Evolutionary conservation across 2,113 vertebrate genomes (phyloP).

Genomic region (Agapornis roseicollis): DNA sequence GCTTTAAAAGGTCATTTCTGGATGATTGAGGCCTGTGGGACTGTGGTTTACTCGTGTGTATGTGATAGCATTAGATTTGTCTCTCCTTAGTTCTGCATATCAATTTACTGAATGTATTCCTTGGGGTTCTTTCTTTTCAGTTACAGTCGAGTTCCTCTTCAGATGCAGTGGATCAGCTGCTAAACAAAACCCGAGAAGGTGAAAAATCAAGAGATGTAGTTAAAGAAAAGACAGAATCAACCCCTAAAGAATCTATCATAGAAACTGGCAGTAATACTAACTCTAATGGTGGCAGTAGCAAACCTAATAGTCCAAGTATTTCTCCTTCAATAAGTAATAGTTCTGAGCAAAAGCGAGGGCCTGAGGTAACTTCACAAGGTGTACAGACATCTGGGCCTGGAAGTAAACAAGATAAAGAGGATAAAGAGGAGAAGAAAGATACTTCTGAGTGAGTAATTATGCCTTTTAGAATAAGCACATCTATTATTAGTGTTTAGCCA

Average conservation of each 20-base stretch:
- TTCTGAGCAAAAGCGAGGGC: constrained; percentile 87
- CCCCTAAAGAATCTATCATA: constrained; percentile 74
- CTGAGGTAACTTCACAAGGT: constrained; percentile 94
- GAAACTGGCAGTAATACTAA: constrained; percentile 76
- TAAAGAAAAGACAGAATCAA: constrained; percentile 85
- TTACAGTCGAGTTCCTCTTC: constrained; percentile 92
- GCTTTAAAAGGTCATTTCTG: background rate
- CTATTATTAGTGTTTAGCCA: background rate
- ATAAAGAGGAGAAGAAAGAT: constrained; percentile 94
- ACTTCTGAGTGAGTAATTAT: constrained; percentile 89
- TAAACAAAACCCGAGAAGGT: constrained; percentile 87
- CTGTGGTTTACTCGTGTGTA: background rate
- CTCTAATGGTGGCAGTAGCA: constrained; percentile 81
- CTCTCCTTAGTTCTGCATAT: background rate
- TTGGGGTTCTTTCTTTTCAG: constrained; percentile 69
- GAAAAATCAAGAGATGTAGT: constrained; percentile 91
- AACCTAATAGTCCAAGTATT: constrained; percentile 87
- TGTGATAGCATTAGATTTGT: background rate
- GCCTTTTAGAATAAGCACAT: background rate
- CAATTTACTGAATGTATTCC: constrained; percentile 1
- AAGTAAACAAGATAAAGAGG: constrained; percentile 87
- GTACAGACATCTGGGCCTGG: constrained; percentile 90
- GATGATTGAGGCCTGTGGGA: background rate
- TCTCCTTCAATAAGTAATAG: constrained; percentile 81
- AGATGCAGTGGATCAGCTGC: constrained; percentile 88